Percentiles rank a stretch among this genome's conserved stretches.
Evolutionary conservation across 2,797 vertebrate species (phyloP).

Genomic region (Pipistrellus nathusii): DNA sequence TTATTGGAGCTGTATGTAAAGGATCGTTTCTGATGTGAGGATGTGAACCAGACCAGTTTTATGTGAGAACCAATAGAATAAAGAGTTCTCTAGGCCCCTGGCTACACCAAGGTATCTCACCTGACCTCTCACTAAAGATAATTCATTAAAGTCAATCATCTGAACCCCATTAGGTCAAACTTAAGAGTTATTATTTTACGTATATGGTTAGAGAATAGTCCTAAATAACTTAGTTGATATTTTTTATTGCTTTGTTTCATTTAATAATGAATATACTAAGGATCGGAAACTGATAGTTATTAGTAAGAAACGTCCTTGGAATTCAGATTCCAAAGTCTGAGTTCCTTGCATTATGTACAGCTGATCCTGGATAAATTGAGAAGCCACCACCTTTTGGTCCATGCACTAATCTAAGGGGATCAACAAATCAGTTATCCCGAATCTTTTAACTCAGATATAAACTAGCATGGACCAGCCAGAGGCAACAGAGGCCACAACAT

Average conservation of each 20-base stretch:
- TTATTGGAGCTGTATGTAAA: neutral
- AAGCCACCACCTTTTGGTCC: neutral
- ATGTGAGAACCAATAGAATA: neutral
- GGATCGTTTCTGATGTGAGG: neutral
- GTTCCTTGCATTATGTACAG: neutral
- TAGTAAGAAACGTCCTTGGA: neutral
- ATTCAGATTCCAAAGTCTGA: neutral
- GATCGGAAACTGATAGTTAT: neutral
- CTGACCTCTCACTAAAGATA: neutral
- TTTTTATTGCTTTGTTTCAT: neutral
- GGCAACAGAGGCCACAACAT: neutral
- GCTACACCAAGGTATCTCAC: neutral
- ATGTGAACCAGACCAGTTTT: neutral
- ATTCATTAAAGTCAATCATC: neutral
- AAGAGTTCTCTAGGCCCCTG: neutral
- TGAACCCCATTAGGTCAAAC: neutral
- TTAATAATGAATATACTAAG: neutral
- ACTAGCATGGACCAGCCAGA: constrained; percentile 6
- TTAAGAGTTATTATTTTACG: neutral
- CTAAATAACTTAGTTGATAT: neutral
- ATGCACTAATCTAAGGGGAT: neutral
- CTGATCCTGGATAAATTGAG: neutral
- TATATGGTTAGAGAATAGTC: neutral
- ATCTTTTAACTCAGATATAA: neutral
- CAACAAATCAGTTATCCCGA: neutral